A percentile compares a stretch with the other conserved stretches of the same genome.
Conservation (phyloP, 2,888 invertebrate species). For the Pemphredon lugubris region DNA sequence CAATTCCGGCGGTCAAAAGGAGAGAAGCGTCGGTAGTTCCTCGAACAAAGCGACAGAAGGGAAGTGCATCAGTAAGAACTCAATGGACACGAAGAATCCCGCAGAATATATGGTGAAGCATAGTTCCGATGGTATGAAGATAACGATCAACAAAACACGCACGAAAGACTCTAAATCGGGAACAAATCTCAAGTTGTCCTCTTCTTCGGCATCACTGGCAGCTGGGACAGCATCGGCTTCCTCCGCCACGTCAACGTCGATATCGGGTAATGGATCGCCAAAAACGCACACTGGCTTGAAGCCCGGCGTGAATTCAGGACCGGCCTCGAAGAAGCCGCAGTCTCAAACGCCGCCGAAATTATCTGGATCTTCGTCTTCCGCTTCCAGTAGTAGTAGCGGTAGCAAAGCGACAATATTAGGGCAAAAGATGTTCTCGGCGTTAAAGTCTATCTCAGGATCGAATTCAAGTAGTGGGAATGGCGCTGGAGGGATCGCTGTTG, state of each 20-base stretch:
- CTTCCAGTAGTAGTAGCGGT: conserved; percentile 67
- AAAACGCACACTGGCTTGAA: conserved; percentile 92
- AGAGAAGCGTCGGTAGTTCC: conserved; percentile 76
- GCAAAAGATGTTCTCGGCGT: conserved; percentile 70
- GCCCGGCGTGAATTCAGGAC: conserved; percentile 93
- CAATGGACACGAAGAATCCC: conserved; percentile 85
- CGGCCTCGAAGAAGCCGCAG: conserved; percentile 90
- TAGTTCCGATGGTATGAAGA: conserved; percentile 93
- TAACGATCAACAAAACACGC: conserved; percentile 94
- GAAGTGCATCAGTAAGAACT: conserved; percentile 75
- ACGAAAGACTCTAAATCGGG: conserved; percentile 86
- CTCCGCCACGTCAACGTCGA: conserved; percentile 80
- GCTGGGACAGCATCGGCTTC: conserved; percentile 79
- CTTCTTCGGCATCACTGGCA: conserved; percentile 55
- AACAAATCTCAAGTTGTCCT: conserved; percentile 70
- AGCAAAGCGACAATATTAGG: conserved; percentile 77
- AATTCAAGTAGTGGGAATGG: conserved; percentile 62
- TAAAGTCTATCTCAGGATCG: conserved; percentile 75
- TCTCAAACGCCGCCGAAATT: conserved; percentile 81
- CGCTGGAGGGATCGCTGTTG: conserved; percentile 35
- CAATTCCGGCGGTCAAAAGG: conserved; percentile 80
- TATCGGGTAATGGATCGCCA: conserved; percentile 84
- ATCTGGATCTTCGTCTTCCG: conserved; percentile 60
- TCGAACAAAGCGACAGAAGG: conserved; percentile 75
- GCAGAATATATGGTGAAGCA: conserved; percentile 94